Evolutionary conservation across 2,888 invertebrate species (phyloP), one percentile per base, ranked within the genome.

Genomic region (Matsumyia berberina): DNA sequence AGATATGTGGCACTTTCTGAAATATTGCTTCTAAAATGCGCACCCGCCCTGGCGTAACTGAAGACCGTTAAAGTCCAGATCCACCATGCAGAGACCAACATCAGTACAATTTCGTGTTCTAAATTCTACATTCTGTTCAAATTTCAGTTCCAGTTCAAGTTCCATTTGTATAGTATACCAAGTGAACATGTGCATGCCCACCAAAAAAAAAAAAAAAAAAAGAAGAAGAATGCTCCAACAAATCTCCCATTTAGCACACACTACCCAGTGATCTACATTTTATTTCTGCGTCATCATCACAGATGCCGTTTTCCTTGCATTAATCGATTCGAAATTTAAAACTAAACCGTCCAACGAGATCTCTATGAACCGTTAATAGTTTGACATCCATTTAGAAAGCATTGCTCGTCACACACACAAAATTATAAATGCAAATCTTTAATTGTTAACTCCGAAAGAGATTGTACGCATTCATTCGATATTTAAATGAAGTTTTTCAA

Each of bases 311-410:
- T 7, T 29, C 12, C 39, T 19, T 29, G 19, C 51, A 29, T 53
- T 39, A 67, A 67, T 12, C 31, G 37, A 67, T 53, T 53, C 19
- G n/a, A 31, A 55, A 55, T 9, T 35, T 33, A 31, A 35, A 70
- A 46, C 39, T 15, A 58, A 37, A 58, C 11, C 12, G 24, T 29
- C 12, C 7, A 70, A 49, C 12, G 17, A 60, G 37, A 58, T 31
- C 37, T 44, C 44, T 49, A 17, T 12, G 15, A 33, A 69, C 77
- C 77, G 77, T 77, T 77, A 69, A 58, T 73, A 19, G 33, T 69
- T n/a, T 60, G 60, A 67, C 51, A 67, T 66, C 55, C 39, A 67
- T 76, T 74, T 77, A 69, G 77, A 77, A 77, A 77, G 77, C 77
- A 51, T 51, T 35, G 15, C 51, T 42, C 67, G 24, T 49, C 67